Evolutionary conservation across 64 coral and sea anemone species (phyloP), one percentile per base, ranked within the genome.

Genomic region (Porites australiensis): DNA sequence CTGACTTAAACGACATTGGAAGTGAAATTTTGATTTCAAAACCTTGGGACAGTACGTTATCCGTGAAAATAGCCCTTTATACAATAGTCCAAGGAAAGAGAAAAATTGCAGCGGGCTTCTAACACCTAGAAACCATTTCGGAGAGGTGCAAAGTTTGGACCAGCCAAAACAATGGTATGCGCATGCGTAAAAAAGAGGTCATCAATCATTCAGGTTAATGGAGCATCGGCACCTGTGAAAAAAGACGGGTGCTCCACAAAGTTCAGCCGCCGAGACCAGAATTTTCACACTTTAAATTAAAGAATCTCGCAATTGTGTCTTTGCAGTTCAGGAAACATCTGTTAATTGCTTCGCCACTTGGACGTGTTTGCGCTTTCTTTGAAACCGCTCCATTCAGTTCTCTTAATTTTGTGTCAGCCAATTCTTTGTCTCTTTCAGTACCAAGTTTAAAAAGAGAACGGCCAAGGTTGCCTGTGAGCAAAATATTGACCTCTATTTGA

Each of bases 281-380:
- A 79, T 79, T 79, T 79, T 78, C 75, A 78, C 77, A 79, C 77
- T 44, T 60, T 61, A 4, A 60, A 60, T 57, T 79, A 57, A 58
- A 58, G 50, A 20, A n/a, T 19, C 58, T 79, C 45, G 0, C 21
- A 79, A 79, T 54, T 60, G 55, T 43, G 22, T 79, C 23, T 79
- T n/a, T 60, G 77, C 52, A 2, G 11, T 60, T 8, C 4, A 16
- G 8, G 55, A 44, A 54, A 79, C 55, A 79, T 60, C 77, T 79
- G 52, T 57, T 79, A 60, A 61, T 60, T 58, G 20, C 55, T 44
- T 49, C 48, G 49, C n/a, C 50, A 15, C 74, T 78, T 50, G 75
- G 49, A 50, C 4, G 70, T 53, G 48, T 77, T 77, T 53, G 51
- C 74, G 14, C 74, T 18, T 16, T 51, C 16, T 20, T 52, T 18